Evolutionary conservation across 2,797 vertebrate species (phyloP).

Genomic region (Molothrus ater): DNA sequence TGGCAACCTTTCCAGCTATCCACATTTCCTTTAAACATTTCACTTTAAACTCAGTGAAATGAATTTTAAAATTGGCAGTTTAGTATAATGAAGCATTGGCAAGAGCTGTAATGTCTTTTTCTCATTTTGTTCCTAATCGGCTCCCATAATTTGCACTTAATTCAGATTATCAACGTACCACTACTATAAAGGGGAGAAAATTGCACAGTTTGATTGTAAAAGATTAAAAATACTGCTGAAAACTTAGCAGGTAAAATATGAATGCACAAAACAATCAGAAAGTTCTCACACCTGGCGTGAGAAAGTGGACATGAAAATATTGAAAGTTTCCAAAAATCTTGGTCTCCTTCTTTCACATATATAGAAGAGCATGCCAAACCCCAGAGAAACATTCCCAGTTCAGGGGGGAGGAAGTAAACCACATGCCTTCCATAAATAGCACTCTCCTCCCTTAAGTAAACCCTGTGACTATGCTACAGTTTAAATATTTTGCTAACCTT

Average conservation of each 20-base stretch:
- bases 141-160: conserved; percentile 17
- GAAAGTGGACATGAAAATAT: not conserved
- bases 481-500: conserved; percentile 61
- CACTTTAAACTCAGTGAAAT: conserved; percentile 15
- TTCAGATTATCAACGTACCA: not conserved
- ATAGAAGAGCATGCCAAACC: conserved; percentile 59
- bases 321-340: conserved; percentile 49
- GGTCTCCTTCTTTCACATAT: conserved; percentile 44
- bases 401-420: conserved; percentile 35
- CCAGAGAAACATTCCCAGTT: conserved; percentile 64
- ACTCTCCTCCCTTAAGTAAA: conserved; percentile 60
- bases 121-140: conserved; percentile 5
- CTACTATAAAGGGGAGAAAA: not conserved
- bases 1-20: conserved; percentile 30
- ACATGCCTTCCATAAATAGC: conserved; percentile 72
- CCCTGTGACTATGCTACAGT: not conserved
- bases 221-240: conserved; percentile 36
- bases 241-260: conserved; percentile 51
- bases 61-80: conserved; percentile 30
- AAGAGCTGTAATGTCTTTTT: conserved; percentile 16
- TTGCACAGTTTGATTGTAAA: not conserved
- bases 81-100: conserved; percentile 46
- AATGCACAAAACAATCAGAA: conserved; percentile 37
- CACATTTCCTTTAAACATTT: conserved; percentile 16
- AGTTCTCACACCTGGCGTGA: conserved; percentile 36